These are phyloP conservation scores for Leptobrachium ailaonicum DNA, from an alignment of 2,113 vertebrate genomes.

Conservation along the genomic window DNA sequence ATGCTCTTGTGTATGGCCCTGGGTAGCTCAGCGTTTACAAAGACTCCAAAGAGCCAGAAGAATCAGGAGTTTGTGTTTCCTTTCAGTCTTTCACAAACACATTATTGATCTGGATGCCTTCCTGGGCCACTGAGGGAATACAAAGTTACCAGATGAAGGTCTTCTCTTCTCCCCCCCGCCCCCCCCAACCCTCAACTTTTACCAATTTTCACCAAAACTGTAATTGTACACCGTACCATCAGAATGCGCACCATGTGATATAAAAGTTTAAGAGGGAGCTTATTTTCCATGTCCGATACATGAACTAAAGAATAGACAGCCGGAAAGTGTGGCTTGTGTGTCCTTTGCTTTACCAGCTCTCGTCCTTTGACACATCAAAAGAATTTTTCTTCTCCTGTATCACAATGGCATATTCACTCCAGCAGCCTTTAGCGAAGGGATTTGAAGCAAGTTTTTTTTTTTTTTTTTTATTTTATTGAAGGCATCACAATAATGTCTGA, in stretches of 20 bases:
- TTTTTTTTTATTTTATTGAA: conserved; percentile 53
- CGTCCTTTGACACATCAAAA: conserved; percentile 70
- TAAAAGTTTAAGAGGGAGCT: neutral
- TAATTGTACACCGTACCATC: neutral
- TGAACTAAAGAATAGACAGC: conserved; percentile 47
- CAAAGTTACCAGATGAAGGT: conserved; percentile 59
- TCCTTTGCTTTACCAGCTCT: conserved; percentile 68
- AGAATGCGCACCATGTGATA: conserved; percentile 40
- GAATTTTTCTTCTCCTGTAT: conserved; percentile 60
- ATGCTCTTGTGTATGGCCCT: conserved; percentile 69
- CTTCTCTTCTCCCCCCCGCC: conserved; percentile 31
- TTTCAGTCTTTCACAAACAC: conserved; percentile 72
- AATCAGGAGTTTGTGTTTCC: conserved; percentile 73
- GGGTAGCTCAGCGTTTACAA: conserved; percentile 66
- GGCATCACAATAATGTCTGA: conserved; percentile 60
- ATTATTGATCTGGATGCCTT: conserved; percentile 65
- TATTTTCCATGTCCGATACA: neutral
- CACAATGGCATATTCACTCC: conserved; percentile 70
- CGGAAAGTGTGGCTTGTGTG: conserved; percentile 63
- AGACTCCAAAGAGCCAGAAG: conserved; percentile 73
- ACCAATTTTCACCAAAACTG: neutral
- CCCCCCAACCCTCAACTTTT: neutral
- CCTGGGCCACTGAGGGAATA: conserved; percentile 59
- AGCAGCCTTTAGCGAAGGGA: conserved; percentile 63
- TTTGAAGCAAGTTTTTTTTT: conserved; percentile 62